These are phyloP conservation scores for Bicyclus anynana DNA, from an alignment of 1,140 invertebrate species.

Conservation along the genomic window DNA sequence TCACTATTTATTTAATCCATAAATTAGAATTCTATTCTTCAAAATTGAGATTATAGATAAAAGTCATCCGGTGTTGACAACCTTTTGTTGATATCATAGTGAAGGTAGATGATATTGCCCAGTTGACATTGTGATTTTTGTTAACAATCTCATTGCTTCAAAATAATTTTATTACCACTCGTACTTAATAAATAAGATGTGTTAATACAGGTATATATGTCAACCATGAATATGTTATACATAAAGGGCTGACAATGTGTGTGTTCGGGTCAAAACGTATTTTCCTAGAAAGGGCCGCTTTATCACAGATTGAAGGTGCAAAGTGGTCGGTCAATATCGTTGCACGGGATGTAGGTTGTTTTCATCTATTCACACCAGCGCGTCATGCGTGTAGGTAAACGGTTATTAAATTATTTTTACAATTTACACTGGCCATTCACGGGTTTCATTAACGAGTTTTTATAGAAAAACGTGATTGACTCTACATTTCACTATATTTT, in stretches of 20 bases:
- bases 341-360: constrained; percentile 30
- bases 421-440: constrained; percentile 11
- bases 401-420: constrained; percentile 45
- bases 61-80: too few species aligned
- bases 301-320: constrained; percentile 51
- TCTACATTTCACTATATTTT: not conserved
- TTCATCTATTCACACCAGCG: constrained; percentile 38
- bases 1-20: too few species aligned
- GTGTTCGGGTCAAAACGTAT: constrained; percentile 25
- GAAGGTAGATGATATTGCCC: too few species aligned
- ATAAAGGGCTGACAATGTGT: not conserved
- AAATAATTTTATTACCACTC: too few species aligned
- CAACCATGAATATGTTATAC: too few species aligned
- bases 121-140: too few species aligned
- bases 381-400: constrained; percentile 39
- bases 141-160: too few species aligned
- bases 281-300: constrained; percentile 52
- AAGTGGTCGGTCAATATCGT: constrained; percentile 60
- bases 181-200: too few species aligned
- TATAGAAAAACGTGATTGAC: not conserved
- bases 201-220: too few species aligned
- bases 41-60: too few species aligned
- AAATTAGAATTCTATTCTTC: too few species aligned
- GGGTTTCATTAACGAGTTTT: not conserved
- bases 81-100: too few species aligned